Conservation (phyloP, 1,140 invertebrate genomes). For the Drosophila nigromelanica region DNA sequence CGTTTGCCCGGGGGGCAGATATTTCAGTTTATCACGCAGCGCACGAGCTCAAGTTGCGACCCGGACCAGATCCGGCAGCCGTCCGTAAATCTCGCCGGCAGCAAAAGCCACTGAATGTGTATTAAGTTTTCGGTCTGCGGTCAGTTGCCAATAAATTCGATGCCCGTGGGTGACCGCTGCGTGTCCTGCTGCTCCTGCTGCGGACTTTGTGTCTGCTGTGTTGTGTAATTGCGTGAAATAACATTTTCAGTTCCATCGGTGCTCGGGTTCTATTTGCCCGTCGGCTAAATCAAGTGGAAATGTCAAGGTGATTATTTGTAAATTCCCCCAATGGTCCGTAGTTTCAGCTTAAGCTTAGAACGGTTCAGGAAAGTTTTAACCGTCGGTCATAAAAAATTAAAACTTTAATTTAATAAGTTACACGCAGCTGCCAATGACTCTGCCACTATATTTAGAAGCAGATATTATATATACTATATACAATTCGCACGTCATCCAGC, state of each 20-base stretch:
- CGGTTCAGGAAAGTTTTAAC: background rate
- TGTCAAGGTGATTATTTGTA: slow-evolving; percentile 53
- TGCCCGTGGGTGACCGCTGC: slow-evolving; percentile 30
- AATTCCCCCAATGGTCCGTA: slow-evolving; percentile 14
- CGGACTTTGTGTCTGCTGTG: slow-evolving; percentile 8
- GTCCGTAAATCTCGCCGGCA: slow-evolving; percentile 50
- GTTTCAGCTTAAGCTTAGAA: slow-evolving; percentile 7
- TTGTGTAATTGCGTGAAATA: slow-evolving; percentile 65
- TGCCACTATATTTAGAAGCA: slow-evolving; percentile 14
- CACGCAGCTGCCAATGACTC: slow-evolving; percentile 20
- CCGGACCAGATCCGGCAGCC: background rate
- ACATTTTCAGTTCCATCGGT: slow-evolving; percentile 21
- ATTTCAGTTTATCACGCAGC: slow-evolving; percentile 32
- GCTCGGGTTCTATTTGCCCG: background rate
- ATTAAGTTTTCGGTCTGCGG: slow-evolving; percentile 51
- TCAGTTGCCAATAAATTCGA: slow-evolving; percentile 65
- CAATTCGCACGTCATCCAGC: slow-evolving; percentile 24
- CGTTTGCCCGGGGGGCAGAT: slow-evolving; percentile 23
- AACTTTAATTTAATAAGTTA: slow-evolving; percentile 41
- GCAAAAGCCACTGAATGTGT: slow-evolving; percentile 47
- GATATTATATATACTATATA: background rate
- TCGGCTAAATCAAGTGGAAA: slow-evolving; percentile 59
- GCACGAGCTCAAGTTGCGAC: slow-evolving; percentile 25
- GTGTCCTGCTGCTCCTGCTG: background rate
- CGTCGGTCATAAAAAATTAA: slow-evolving; percentile 20